phyloP scores from a whole-genome alignment of 2,113 vertebrate species.

The Rana temporaria region DNA sequence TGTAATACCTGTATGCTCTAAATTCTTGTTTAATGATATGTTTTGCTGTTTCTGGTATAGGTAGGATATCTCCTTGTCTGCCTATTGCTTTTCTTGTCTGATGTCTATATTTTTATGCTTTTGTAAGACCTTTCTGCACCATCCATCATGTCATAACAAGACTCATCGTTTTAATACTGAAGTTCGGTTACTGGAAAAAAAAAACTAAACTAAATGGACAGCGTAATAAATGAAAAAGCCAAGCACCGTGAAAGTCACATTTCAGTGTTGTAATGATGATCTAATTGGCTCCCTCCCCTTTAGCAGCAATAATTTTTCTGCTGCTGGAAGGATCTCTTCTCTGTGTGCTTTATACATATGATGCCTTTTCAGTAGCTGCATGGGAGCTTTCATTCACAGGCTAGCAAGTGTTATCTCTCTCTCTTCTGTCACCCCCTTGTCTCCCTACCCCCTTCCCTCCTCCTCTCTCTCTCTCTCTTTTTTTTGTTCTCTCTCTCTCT shows the following conservation, averaged over 20 bases:
- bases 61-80: background rate
- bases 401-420: constrained; percentile 43
- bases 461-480: constrained; percentile 1
- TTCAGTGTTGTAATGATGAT: constrained; percentile 47
- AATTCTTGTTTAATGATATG: background rate
- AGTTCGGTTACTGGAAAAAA: background rate
- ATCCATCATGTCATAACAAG: background rate
- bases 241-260: constrained; percentile 36
- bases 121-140: too few relatives aligned
- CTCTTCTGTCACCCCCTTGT: constrained; percentile 48
- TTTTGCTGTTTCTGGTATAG: background rate
- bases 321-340: constrained; percentile 27
- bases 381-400: constrained; percentile 51
- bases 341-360: constrained; percentile 13
- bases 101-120: background rate
- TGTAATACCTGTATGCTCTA: background rate
- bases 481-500: background rate
- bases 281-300: constrained; percentile 49
- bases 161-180: background rate
- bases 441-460: constrained; percentile 36
- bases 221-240: constrained; percentile 4
- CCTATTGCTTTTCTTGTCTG: background rate
- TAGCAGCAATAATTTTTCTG: constrained; percentile 24
- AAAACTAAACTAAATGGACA: background rate
- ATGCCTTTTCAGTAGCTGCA: constrained; percentile 46